A percentile compares a stretch with the other conserved stretches of the same genome.
Evolutionary conservation across 2,797 vertebrate genomes (phyloP).

Genomic region (Epinephelus coioides): DNA sequence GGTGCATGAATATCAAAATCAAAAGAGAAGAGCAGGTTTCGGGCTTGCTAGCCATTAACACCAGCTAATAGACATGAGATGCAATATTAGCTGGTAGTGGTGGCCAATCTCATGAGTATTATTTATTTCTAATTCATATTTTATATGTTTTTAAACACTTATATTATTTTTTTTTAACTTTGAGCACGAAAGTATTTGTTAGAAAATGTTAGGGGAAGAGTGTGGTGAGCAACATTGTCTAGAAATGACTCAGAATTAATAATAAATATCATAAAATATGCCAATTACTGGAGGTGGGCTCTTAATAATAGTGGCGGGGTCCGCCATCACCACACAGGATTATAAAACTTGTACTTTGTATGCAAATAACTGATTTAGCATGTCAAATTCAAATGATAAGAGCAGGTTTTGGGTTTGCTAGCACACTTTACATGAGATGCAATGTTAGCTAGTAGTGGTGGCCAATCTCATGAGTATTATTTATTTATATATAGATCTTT

Average conservation of each 20-base stretch:
- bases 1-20: background rate
- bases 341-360: background rate
- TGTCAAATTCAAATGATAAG: background rate
- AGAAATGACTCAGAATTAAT: too few species aligned
- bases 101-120: background rate
- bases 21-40: background rate
- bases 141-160: background rate
- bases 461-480: slow-evolving; percentile 26
- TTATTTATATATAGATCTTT: slow-evolving; percentile 37
- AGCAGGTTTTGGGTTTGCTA: background rate
- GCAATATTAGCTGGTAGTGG: background rate
- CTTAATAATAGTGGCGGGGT: background rate
- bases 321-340: background rate
- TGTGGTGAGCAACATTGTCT: too few species aligned
- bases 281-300: too few species aligned
- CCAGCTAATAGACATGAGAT: background rate
- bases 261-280: too few species aligned
- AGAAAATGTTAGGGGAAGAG: too few species aligned
- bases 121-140: slow-evolving; percentile 55
- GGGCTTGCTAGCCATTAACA: fast-evolving
- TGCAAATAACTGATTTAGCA: background rate
- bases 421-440: background rate
- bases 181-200: too few species aligned
- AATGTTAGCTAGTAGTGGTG: background rate
- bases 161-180: too few species aligned